Base-by-base conservation (phyloP, 1,140 invertebrate species). In the Cryptotermes secundus region DNA sequence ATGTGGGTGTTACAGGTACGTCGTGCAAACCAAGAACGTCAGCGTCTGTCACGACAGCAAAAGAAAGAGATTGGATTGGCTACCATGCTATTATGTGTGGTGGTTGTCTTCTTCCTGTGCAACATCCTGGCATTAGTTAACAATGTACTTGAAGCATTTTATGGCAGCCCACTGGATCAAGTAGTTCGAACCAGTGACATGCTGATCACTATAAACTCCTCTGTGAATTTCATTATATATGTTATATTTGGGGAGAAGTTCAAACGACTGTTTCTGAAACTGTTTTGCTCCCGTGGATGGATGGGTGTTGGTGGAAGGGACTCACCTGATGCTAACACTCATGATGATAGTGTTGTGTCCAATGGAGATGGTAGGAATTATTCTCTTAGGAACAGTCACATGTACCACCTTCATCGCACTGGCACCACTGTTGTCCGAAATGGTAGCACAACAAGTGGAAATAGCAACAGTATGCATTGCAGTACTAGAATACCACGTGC, bases 171-270 rank as follows among this genome's bases (percentile, higher is more conserved):
- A 85, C 88, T 94, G 87, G 91, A 97, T 88, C 93, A 96, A 80
- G 90, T 99, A 80, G 95, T 99, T 14, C 97, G 96, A 87, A 92
- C 93, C 14, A 95, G 96, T 86, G 99, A 99, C 89, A 92, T 99
- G n/a, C 91, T 99, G 42, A 97, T 99, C 22, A 98, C 96, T 38
- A 95, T 99, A 87, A 99, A 99, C 90, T 98, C 97, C 87, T 98
- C 97, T 86, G 96, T 99, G 53, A 99, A 99, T 89, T 99, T 99
- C 89, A 94, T 99, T 83, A 97, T 99, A 85, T 99, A 99, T 90
- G 97, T 98, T 85, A 97, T 98, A 59, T 98, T 99, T 88, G 98
- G 98, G 0, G 96, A 98, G 88, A 99, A 99, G 88, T 99, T 99
- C 90, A 96, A 98, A 87, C 92, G 96, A 65, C 93, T 97, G 84